Base-by-base conservation (phyloP, 2,888 invertebrate species). In the Fissipunctia ypsillon region DNA sequence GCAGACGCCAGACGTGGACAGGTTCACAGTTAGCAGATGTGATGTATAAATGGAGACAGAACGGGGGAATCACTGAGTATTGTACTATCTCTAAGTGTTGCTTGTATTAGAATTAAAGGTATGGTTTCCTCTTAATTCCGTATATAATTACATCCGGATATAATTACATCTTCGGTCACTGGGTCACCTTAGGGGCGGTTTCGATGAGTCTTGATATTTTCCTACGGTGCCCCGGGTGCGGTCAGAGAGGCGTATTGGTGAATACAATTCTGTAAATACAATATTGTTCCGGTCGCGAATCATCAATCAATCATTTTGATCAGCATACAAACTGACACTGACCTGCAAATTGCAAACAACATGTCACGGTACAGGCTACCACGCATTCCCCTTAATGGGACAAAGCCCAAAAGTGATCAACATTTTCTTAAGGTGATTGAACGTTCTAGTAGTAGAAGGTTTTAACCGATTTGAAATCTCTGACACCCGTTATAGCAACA, bases 11-110 rank as follows among this genome's bases (percentile, higher is more conserved):
- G 41, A 56, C 28, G 12, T 6, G 57, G 31, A 52, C 73, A 54
- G 38, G 48, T 48, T 64, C 65, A 19, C 63, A 64, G 25, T 76
- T 16, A 16, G 22, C 19, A 70, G 56, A 71, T 67, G 52, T 60
- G 68, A 65, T 67, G 63, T 69, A 63, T 69, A 79, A 56, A 41
- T 35, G 45, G 35, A 60, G n/a, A 59, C 28, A 61, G 45, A 64
- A 48, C 56, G 35, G 35, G 54, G 57, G 35, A 77, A 50, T 59
- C n/a, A 60, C 9, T 25, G 45, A 45, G 73, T 50, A 38, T 57
- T 61, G 45, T 69, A 35, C 31, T 35, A 52, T 57, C 22, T n/a
- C 10, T 63, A 67, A 63, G 38, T 74, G 25, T 50, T 25, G 41
- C 25, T 57, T 38, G 50, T n/a, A 45, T 61, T 50, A 0, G 31